Evolutionary conservation across 2,888 invertebrate species (phyloP).

Genomic region (Portevinia maculata): DNA sequence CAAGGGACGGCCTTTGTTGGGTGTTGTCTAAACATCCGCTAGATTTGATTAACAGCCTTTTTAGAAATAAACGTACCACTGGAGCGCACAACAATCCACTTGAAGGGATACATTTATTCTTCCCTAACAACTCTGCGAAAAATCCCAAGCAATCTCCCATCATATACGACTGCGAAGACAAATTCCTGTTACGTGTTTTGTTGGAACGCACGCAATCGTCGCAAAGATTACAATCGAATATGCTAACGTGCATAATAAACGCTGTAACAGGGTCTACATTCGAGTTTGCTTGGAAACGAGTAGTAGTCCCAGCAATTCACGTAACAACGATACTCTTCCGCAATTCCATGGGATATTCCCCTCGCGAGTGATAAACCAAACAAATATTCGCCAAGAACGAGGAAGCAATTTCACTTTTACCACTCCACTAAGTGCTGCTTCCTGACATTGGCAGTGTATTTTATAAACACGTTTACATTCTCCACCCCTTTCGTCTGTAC

Average conservation of each 20-base stretch:
- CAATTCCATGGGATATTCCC: conserved; percentile 46
- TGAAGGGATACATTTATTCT: neutral
- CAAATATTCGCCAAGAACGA: conserved; percentile 47
- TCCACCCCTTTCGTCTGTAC: neutral
- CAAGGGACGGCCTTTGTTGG: too few relatives aligned
- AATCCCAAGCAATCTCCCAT: conserved; percentile 26
- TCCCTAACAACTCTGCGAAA: neutral
- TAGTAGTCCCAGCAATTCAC: conserved; percentile 43
- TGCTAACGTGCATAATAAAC: conserved; percentile 68
- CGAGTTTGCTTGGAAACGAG: conserved; percentile 52
- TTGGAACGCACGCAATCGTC: conserved; percentile 58
- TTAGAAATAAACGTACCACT: too few relatives aligned
- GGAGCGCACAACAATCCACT: neutral
- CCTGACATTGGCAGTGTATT: conserved; percentile 64
- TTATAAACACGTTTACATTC: conserved; percentile 65
- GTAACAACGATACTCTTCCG: conserved; percentile 31
- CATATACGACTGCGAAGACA: conserved; percentile 38
- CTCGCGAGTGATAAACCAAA: conserved; percentile 61
- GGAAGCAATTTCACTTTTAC: conserved; percentile 25
- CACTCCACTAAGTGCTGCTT: conserved; percentile 45
- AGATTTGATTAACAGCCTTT: too few relatives aligned
- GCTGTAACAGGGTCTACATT: conserved; percentile 22
- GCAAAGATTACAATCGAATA: conserved; percentile 69
- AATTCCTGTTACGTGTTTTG: conserved; percentile 65
- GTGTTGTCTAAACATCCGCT: too few relatives aligned